These are phyloP conservation scores for Pandemis heparana DNA, from an alignment of 2,888 invertebrate genomes.

Conservation along the genomic window DNA sequence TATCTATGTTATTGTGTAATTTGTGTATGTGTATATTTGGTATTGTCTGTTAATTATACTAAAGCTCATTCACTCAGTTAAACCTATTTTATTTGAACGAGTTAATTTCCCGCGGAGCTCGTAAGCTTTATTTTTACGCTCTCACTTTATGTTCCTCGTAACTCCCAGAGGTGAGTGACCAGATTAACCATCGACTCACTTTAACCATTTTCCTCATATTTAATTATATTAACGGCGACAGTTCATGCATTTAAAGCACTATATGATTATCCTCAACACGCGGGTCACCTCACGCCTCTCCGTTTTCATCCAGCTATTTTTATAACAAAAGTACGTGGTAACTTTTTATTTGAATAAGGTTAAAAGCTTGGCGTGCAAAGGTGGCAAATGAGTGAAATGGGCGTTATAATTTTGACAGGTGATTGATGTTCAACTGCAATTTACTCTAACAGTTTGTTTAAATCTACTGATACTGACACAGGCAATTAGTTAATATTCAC, in stretches of 20 bases:
- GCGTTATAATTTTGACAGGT: constrained; percentile 12
- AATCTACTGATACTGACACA: constrained; percentile 3
- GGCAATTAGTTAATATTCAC: constrained; percentile 6
- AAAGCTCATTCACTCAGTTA: constrained; percentile 5
- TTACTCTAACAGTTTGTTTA: constrained; percentile 13
- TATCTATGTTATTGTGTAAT: background rate
- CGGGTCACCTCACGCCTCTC: constrained; percentile 13
- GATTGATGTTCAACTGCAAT: constrained; percentile 17
- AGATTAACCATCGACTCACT: constrained; percentile 29
- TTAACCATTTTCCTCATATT: constrained; percentile 28
- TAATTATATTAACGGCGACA: constrained; percentile 33
- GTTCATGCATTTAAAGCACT: constrained; percentile 26
- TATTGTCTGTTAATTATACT: background rate
- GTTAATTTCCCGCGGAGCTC: constrained; percentile 8
- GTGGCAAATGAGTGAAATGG: constrained; percentile 15
- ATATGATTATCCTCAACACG: constrained; percentile 10
- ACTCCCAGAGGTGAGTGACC: constrained; percentile 20
- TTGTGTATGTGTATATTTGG: background rate
- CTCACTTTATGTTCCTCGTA: constrained; percentile 2
- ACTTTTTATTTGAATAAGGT: constrained; percentile 9
- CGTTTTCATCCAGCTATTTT: background rate
- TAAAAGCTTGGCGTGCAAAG: constrained; percentile 19
- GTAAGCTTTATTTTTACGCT: constrained; percentile 21
- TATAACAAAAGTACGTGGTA: background rate
- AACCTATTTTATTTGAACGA: background rate